These are phyloP conservation scores for Upupa epops DNA, from an alignment of 2,113 vertebrate species.

Conservation along the genomic window DNA sequence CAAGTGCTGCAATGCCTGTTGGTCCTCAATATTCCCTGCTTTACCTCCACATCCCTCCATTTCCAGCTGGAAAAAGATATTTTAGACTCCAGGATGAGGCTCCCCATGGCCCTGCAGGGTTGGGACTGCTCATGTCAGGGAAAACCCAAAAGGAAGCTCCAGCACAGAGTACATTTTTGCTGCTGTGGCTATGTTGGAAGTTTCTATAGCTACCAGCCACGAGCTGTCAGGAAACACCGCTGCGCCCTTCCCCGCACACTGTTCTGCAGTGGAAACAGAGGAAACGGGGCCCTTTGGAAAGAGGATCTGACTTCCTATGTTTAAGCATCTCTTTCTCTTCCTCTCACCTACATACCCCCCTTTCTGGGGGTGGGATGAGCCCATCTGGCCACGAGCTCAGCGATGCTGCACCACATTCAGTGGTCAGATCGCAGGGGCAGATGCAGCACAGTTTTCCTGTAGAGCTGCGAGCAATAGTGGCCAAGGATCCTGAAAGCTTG, in stretches of 20 bases:
- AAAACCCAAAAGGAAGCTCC: conserved; percentile 32
- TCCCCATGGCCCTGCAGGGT: neutral
- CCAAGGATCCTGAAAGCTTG: neutral
- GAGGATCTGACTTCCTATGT: neutral
- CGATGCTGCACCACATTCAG: neutral
- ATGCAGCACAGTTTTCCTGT: conserved; percentile 21
- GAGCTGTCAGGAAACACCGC: neutral
- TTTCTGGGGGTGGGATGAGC: neutral
- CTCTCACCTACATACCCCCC: neutral
- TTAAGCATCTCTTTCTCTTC: neutral
- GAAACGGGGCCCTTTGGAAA: neutral
- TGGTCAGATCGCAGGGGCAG: conserved; percentile 6
- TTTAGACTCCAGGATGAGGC: neutral
- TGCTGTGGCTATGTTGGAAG: conserved; percentile 3
- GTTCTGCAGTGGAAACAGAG: neutral
- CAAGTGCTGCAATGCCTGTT: neutral
- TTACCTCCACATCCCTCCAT: neutral
- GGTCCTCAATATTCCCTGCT: neutral
- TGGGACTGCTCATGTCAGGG: neutral
- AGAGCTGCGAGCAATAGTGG: neutral
- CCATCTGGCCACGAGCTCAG: neutral
- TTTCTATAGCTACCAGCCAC: conserved; percentile 55
- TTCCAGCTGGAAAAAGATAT: neutral
- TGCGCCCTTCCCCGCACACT: neutral
- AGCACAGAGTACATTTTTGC: neutral